A percentile compares a stretch with the other conserved stretches of the same genome.
Evolutionary conservation across 2,113 vertebrate genomes (phyloP).

Genomic region (Haplochromis vanheusdeni): DNA sequence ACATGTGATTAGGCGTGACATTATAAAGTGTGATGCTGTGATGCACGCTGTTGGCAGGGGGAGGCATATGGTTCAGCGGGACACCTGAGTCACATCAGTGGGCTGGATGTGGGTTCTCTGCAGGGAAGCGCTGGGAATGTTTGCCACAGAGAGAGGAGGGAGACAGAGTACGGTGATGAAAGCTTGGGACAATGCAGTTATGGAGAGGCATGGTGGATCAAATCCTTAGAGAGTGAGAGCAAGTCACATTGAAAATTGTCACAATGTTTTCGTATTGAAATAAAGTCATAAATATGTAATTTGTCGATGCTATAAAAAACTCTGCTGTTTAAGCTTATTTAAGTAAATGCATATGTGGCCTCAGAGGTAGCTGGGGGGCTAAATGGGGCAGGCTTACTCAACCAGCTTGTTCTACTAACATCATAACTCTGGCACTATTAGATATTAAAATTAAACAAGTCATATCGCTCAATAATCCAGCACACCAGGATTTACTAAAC

Average conservation of each 20-base stretch:
- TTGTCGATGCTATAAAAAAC: slow-evolving; percentile 18
- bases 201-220: background rate
- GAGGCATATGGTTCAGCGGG: background rate
- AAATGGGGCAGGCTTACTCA: background rate
- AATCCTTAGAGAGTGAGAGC: background rate
- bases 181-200: background rate
- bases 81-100: slow-evolving; percentile 29
- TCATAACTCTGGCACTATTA: background rate
- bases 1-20: slow-evolving; percentile 13
- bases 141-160: background rate
- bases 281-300: background rate
- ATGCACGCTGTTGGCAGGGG: background rate
- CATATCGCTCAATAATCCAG: background rate
- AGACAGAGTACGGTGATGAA: background rate
- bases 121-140: background rate
- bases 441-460: background rate
- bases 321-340: background rate
- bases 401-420: background rate
- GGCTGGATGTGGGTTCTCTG: background rate
- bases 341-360: slow-evolving; percentile 20
- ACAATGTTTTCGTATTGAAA: background rate
- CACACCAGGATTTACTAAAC: background rate
- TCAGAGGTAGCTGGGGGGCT: background rate
- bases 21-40: background rate
- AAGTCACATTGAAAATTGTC: slow-evolving; percentile 24